Conservation (phyloP, 2,797 vertebrate species). For the Liasis olivaceus region DNA sequence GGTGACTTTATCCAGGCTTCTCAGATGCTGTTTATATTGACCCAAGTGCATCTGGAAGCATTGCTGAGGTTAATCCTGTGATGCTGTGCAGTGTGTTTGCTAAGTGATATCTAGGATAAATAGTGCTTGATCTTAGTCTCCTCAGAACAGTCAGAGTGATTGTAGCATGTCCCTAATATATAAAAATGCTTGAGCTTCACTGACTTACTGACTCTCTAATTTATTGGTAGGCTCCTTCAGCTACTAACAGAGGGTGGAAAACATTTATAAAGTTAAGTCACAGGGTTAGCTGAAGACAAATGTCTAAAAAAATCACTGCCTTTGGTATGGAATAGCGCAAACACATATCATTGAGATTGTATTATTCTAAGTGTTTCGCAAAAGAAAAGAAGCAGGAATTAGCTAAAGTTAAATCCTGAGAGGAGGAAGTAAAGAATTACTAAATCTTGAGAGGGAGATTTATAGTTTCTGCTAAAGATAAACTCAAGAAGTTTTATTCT, state of each 20-base stretch:
- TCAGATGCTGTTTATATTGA: constrained; percentile 1
- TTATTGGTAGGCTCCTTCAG: not conserved
- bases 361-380: not conserved
- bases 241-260: not conserved
- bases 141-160: constrained; percentile 48
- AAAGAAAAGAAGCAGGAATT: not conserved
- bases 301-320: not conserved
- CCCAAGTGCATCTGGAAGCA: not conserved
- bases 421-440: not conserved
- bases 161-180: constrained; percentile 14
- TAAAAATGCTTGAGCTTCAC: not conserved
- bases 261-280: not conserved
- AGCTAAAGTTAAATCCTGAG: not conserved
- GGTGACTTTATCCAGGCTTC: constrained; percentile 10
- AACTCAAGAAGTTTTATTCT: not conserved
- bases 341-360: not conserved
- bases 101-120: constrained; percentile 27
- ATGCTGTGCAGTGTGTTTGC: constrained; percentile 19
- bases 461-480: not conserved
- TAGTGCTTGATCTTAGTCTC: constrained; percentile 30
- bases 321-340: not conserved
- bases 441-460: not conserved
- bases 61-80: constrained; percentile 6
- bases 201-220: not conserved
- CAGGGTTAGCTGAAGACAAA: not conserved